Percentiles rank a stretch among this genome's conserved stretches.
phyloP scores from a whole-genome alignment of 2,888 invertebrate genomes.

The Melangyna quadrimaculata region DNA sequence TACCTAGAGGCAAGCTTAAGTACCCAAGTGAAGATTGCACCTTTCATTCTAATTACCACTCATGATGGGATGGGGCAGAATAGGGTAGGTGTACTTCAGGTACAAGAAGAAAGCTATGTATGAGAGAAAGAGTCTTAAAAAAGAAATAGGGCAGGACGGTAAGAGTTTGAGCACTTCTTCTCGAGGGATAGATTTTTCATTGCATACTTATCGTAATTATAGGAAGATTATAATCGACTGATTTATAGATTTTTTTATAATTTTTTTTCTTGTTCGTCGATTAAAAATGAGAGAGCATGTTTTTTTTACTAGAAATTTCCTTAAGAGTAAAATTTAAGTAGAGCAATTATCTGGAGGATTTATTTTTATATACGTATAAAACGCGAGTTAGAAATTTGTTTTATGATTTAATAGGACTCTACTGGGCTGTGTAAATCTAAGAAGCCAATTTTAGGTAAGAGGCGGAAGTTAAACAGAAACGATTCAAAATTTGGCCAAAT shows the following conservation, averaged over 20 bases:
- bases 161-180: background rate
- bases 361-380: too few relatives aligned
- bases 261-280: background rate
- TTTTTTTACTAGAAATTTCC: background rate
- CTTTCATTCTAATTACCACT: conserved; percentile 17
- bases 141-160: background rate
- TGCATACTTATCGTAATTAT: conserved; percentile 39
- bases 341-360: background rate
- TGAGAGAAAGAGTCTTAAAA: background rate
- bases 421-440: too few relatives aligned
- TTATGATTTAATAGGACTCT: too few relatives aligned
- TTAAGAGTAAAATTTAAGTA: background rate
- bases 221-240: conserved; percentile 23
- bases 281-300: background rate
- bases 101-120: background rate
- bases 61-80: background rate
- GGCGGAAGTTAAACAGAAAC: too few relatives aligned
- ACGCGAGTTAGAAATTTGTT: too few relatives aligned
- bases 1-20: background rate
- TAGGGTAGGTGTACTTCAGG: background rate
- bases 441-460: too few relatives aligned
- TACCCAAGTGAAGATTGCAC: background rate
- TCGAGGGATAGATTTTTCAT: conserved; percentile 22
- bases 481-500: too few relatives aligned
- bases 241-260: conserved; percentile 10